A percentile compares a stretch with the other conserved stretches of the same genome.
These are phyloP conservation scores for Hermaeophaga mercurialis DNA, from an alignment of 2,888 invertebrate genomes.

Conservation along the genomic window DNA sequence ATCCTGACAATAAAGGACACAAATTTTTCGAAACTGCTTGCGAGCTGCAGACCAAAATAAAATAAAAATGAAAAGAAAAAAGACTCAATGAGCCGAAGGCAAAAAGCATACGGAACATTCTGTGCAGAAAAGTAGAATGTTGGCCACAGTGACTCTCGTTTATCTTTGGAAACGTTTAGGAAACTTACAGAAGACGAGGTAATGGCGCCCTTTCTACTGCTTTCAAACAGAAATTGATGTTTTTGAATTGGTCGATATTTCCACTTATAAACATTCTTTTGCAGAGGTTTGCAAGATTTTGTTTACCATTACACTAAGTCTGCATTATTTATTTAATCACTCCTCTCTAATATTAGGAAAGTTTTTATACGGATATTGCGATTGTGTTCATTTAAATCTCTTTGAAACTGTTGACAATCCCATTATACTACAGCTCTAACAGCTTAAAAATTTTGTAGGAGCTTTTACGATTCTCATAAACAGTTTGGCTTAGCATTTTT, in stretches of 20 bases:
- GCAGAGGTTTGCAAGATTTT: constrained; percentile 10
- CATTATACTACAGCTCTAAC: too few relatives aligned
- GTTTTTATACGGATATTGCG: constrained; percentile 14
- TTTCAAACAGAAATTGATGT: constrained; percentile 36
- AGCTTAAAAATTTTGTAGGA: too few relatives aligned
- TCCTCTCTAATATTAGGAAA: constrained; percentile 30
- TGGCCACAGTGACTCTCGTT: constrained; percentile 36
- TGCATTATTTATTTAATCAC: constrained; percentile 2
- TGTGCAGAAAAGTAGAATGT: constrained; percentile 32
- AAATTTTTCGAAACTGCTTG: constrained; percentile 24
- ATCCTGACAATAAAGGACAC: constrained; percentile 15
- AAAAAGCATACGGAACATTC: constrained; percentile 26
- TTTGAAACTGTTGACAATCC: too few relatives aligned
- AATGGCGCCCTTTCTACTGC: constrained; percentile 35
- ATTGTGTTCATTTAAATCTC: too few relatives aligned
- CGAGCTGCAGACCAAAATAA: constrained; percentile 22
- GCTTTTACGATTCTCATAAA: too few relatives aligned
- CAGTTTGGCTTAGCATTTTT: too few relatives aligned
- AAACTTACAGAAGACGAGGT: constrained; percentile 35
- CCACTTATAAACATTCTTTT: constrained; percentile 16
- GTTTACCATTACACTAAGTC: constrained; percentile 2
- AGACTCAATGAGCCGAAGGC: constrained; percentile 28
- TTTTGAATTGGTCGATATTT: constrained; percentile 28
- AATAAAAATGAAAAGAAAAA: constrained; percentile 24
- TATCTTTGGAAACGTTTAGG: constrained; percentile 8